A percentile compares a stretch with the other conserved stretches of the same genome.
Evolutionary conservation across 2,113 vertebrate genomes (phyloP).

Genomic region (Phalacrocorax brasilianus): DNA sequence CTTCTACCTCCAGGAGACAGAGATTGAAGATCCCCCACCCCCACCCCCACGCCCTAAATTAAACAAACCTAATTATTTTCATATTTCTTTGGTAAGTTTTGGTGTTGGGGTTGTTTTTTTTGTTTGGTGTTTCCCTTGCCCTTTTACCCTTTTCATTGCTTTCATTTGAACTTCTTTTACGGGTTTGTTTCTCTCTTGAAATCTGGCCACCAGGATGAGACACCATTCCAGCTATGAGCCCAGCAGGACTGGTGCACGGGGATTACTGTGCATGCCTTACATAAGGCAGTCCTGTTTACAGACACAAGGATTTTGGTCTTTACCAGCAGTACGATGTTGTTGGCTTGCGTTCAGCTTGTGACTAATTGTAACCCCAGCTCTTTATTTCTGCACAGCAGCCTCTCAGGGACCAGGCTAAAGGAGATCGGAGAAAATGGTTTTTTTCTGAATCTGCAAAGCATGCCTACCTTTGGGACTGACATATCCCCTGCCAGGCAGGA

Average conservation of each 20-base stretch:
- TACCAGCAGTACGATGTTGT: background rate
- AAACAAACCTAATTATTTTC: background rate
- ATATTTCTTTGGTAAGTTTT: background rate
- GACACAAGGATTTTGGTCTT: background rate
- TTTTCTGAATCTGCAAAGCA: background rate
- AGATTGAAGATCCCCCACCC: background rate
- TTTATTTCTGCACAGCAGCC: background rate
- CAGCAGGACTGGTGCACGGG: background rate
- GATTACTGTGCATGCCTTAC: background rate
- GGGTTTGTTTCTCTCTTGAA: background rate
- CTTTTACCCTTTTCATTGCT: background rate
- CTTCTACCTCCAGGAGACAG: background rate
- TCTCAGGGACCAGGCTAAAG: background rate
- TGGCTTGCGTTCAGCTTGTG: conserved; percentile 13
- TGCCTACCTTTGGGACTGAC: background rate
- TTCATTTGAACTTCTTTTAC: background rate
- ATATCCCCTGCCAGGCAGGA: background rate
- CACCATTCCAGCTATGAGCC: background rate
- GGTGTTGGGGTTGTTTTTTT: background rate
- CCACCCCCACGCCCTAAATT: background rate
- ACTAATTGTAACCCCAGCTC: conserved; percentile 18
- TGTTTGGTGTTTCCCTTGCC: background rate
- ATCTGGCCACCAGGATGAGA: background rate
- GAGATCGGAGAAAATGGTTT: background rate
- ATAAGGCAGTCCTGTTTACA: conserved; percentile 7